Percentiles rank a stretch among this genome's conserved stretches.
phyloP scores from a whole-genome alignment of 2,888 invertebrate genomes.

The Ornithoptera priamus region DNA sequence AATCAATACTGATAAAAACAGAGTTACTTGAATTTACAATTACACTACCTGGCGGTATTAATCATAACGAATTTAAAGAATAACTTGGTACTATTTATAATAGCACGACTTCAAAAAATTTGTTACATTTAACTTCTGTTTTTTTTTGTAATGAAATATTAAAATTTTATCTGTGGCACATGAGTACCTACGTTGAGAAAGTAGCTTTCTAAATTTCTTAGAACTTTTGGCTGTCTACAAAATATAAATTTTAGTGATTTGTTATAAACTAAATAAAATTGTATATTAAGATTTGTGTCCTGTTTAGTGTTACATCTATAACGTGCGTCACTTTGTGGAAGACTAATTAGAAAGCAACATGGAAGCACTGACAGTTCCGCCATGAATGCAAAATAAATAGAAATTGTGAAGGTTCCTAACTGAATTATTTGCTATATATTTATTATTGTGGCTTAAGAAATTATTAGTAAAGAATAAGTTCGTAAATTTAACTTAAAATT shows the following conservation, averaged over 20 bases:
- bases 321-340: conserved; percentile 32
- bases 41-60: background rate
- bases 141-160: conserved; percentile 5
- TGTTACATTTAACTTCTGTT: background rate
- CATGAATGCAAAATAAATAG: conserved; percentile 82
- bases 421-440: conserved; percentile 29
- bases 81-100: background rate
- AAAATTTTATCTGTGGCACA: conserved; percentile 29
- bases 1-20: too few relatives aligned
- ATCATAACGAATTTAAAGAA: background rate
- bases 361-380: conserved; percentile 81
- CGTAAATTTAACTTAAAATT: background rate
- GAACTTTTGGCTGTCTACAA: conserved; percentile 43
- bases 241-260: conserved; percentile 34
- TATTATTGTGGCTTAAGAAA: conserved; percentile 8
- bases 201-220: conserved; percentile 73
- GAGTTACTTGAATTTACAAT: too few relatives aligned
- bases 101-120: too few relatives aligned
- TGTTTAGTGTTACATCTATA: conserved; percentile 35
- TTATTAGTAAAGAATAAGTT: background rate
- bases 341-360: conserved; percentile 76
- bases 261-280: conserved; percentile 25
- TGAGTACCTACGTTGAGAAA: conserved; percentile 54
- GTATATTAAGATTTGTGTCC: conserved; percentile 28
- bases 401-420: conserved; percentile 68